phyloP scores from a whole-genome alignment of 2,888 invertebrate genomes.

The Xestia rhomboidea region DNA sequence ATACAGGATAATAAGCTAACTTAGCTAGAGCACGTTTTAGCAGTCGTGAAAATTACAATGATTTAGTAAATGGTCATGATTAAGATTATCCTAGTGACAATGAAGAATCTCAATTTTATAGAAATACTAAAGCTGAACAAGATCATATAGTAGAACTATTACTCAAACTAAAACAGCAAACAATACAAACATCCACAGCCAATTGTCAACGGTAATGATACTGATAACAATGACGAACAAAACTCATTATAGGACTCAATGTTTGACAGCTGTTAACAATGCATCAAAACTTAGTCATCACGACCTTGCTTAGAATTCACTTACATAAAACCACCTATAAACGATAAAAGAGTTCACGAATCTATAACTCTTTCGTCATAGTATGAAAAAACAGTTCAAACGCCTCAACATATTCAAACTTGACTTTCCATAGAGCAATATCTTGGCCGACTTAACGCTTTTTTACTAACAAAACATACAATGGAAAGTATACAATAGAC shows the following conservation, averaged over 20 bases:
- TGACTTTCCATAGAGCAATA: constrained; percentile 81
- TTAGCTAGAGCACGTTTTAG: neutral
- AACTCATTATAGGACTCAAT: constrained; percentile 41
- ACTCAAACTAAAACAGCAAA: constrained; percentile 15
- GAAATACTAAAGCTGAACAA: neutral
- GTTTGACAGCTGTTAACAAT: constrained; percentile 40
- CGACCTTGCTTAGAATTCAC: constrained; percentile 46
- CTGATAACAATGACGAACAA: constrained; percentile 48
- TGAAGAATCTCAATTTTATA: neutral
- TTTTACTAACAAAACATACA: constrained; percentile 78
- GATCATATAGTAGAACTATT: constrained; percentile 17
- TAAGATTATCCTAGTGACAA: neutral
- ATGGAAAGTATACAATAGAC: constrained; percentile 79
- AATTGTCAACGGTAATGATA: constrained; percentile 41
- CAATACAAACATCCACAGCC: constrained; percentile 27
- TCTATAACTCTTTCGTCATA: constrained; percentile 75
- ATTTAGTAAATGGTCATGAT: neutral
- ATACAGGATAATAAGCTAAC: neutral
- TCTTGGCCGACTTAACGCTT: constrained; percentile 82
- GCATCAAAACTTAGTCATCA: constrained; percentile 41
- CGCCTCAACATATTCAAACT: constrained; percentile 75
- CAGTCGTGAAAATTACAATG: neutral
- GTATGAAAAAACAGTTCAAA: constrained; percentile 60
- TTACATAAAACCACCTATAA: constrained; percentile 40
- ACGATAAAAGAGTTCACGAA: constrained; percentile 62